Conservation (phyloP, 2,888 invertebrate species). For the Calliphora vomitoria region DNA sequence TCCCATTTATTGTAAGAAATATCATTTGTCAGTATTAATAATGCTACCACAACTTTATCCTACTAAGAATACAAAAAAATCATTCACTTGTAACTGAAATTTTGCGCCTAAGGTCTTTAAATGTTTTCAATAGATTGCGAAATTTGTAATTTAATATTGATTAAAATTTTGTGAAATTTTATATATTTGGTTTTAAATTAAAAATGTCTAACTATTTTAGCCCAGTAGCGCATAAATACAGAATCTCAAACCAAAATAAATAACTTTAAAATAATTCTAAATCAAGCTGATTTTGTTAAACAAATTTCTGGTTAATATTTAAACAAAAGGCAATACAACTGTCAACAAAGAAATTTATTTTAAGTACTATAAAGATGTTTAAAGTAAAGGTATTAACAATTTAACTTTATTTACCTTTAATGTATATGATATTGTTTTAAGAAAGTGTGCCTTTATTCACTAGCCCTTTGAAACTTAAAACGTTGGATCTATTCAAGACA, state of each 20-base stretch:
- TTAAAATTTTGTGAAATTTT: slow-evolving; percentile 18
- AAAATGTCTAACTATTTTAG: background rate
- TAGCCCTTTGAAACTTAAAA: slow-evolving; percentile 1
- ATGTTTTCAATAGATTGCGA: slow-evolving; percentile 37
- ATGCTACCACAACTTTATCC: background rate
- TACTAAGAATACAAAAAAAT: background rate
- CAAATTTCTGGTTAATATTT: background rate
- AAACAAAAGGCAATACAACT: background rate
- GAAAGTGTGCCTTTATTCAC: background rate
- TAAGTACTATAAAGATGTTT: no score
- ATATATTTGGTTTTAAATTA: background rate
- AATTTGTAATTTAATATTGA: slow-evolving; percentile 52
- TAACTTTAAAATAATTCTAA: background rate
- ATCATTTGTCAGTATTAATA: background rate
- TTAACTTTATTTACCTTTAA: no score
- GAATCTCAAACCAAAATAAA: background rate
- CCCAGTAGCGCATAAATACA: background rate
- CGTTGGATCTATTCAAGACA: slow-evolving; percentile 15
- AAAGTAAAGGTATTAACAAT: no score
- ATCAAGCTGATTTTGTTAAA: background rate
- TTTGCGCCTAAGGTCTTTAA: background rate
- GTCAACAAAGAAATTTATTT: no score
- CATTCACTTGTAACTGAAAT: background rate
- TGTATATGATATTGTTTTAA: background rate
- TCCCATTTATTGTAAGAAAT: background rate